Conservation (phyloP, 2,113 vertebrate genomes). For the Actenoides hombroni region DNA sequence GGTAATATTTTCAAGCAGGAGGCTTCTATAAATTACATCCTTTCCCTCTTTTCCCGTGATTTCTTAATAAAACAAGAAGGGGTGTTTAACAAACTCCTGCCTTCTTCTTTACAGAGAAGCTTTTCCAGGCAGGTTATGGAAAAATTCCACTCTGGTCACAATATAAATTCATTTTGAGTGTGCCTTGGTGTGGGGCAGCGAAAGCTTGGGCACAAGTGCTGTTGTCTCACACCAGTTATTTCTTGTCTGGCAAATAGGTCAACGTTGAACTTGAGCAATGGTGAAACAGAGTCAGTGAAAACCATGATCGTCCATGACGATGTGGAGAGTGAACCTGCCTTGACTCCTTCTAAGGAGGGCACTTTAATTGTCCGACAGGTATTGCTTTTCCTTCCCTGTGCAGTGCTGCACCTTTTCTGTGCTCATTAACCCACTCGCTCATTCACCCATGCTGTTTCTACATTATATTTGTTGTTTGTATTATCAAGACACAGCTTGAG, state of each 20-base stretch:
- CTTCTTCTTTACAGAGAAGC: not conserved
- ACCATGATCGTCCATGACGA: conserved; percentile 96
- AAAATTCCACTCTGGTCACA: not conserved
- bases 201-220: not conserved
- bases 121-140: not conserved
- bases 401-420: conserved; percentile 57
- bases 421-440: conserved; percentile 78
- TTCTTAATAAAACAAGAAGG: not conserved
- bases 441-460: conserved; percentile 79
- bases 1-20: not conserved
- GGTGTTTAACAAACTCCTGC: not conserved
- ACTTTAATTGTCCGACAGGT: conserved; percentile 97
- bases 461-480: conserved; percentile 72
- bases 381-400: conserved; percentile 56
- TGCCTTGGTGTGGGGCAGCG: not conserved
- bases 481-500: conserved; percentile 59
- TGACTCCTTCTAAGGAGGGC: conserved; percentile 96
- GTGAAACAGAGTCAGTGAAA: conserved; percentile 93
- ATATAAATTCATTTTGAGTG: not conserved
- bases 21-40: not conserved
- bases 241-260: conserved; percentile 68
- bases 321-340: conserved; percentile 88
- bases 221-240: not conserved
- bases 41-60: not conserved
- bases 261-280: conserved; percentile 92